phyloP scores from a whole-genome alignment of 2,113 vertebrate genomes.

The Rana temporaria region DNA sequence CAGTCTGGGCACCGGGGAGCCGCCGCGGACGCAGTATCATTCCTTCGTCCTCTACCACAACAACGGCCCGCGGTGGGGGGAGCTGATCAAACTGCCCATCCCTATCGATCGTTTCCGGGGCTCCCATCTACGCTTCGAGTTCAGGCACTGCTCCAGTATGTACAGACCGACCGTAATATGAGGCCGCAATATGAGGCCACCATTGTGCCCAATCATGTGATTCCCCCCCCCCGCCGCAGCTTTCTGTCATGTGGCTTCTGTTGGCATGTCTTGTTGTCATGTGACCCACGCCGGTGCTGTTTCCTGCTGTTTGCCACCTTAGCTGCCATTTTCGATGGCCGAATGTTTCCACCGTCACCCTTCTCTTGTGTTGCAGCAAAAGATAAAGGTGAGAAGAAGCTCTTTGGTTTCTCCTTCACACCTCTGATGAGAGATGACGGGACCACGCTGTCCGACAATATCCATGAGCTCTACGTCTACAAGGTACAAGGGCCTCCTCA shows the following conservation, averaged over 20 bases:
- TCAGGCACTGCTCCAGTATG: conserved; percentile 97
- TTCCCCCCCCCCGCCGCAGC: too few species aligned
- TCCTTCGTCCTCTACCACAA: conserved; percentile 96
- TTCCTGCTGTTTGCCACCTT: too few species aligned
- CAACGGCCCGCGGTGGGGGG: conserved; percentile 94
- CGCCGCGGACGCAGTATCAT: conserved; percentile 85
- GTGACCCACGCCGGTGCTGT: too few species aligned
- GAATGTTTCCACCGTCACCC: background rate
- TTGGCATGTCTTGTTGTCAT: too few species aligned
- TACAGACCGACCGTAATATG: conserved; percentile 16
- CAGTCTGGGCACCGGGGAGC: conserved; percentile 91
- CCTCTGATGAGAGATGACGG: conserved; percentile 97
- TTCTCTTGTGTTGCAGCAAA: conserved; percentile 78
- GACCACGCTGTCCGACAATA: conserved; percentile 92
- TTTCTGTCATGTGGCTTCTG: too few species aligned
- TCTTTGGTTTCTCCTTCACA: conserved; percentile 95
- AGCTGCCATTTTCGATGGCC: background rate
- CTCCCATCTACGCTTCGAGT: conserved; percentile 95
- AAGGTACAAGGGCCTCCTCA: conserved; percentile 79
- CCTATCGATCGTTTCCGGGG: conserved; percentile 93
- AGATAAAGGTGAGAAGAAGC: conserved; percentile 96
- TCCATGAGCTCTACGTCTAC: conserved; percentile 94
- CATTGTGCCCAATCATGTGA: too few species aligned
- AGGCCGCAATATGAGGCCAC: too few species aligned
- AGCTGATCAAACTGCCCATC: conserved; percentile 92